Evolutionary conservation across 2,113 vertebrate species (phyloP), one percentile per base, ranked within the genome.

Genomic region (Mirounga angustirostris): DNA sequence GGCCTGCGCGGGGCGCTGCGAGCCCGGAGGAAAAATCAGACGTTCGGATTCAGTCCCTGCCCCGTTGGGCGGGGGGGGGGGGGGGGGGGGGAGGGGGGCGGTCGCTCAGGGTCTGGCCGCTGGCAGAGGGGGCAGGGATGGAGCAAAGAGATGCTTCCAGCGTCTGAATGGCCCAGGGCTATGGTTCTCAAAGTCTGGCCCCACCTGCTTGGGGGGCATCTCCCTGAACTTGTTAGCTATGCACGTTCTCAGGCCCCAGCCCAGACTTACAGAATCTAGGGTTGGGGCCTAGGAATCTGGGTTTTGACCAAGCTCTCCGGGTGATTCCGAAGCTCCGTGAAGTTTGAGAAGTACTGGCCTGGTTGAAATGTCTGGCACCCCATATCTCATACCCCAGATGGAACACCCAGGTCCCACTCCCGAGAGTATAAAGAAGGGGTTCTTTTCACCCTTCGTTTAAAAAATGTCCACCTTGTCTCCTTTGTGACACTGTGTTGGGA

Each of bases 111-210:
- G 36, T 21, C 52, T 50, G 58, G 21, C 26, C 0, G 14, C 10
- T 0, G 33, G 52, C 4, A 4, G 30, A 11, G 46, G 19, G 58
- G n/a, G 21, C n/a, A 14, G 61, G 18, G 26, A 1, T 2, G 50
- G 30, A 9, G 43, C 2, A 0, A 6, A 24, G n/a, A 0, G 24
- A 56, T 2, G 26, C 71, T 21, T 1, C 40, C 30, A 6, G 43
- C 54, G 4, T 4, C 30, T 15, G 1, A 30, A 2, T 2, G 50
- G 43, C 58, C 33, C 71, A 0, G n/a, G 19, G 84, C 74, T n/a
- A 5, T 2, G 91, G 61, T 22, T 36, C 36, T 54, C 33, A 4
- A 15, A 56, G 81, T 26, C 63, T 12, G 73, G 11, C 65, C 50
- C 14, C 0, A 13, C 40, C 43, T 9, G n/a, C 69, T 18, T 5